Percentiles rank a stretch among this genome's conserved stretches.
These are phyloP conservation scores for Hemibagrus wyckioides DNA, from an alignment of 2,113 vertebrate species.

Conservation along the genomic window DNA sequence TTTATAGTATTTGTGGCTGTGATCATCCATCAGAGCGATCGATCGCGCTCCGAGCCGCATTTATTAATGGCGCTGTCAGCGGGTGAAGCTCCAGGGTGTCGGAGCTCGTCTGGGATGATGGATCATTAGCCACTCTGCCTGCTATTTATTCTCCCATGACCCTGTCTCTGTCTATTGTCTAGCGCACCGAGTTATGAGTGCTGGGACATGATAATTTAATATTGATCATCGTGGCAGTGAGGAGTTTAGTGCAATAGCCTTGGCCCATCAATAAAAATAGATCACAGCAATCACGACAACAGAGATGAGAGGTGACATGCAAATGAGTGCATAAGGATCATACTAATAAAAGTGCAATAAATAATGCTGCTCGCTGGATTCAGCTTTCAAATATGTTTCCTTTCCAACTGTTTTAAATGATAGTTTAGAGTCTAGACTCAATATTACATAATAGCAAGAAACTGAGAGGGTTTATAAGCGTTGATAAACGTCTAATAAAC, in stretches of 20 bases:
- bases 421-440: not conserved
- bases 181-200: conserved; percentile 85
- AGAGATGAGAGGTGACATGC: conserved; percentile 29
- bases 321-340: conserved; percentile 13
- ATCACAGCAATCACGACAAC: conserved; percentile 29
- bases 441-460: not conserved
- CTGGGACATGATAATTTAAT: conserved; percentile 85
- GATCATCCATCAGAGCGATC: conserved; percentile 89
- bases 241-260: conserved; percentile 58
- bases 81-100: conserved; percentile 76
- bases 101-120: conserved; percentile 86
- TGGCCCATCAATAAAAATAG: conserved; percentile 52
- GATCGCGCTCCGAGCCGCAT: conserved; percentile 81
- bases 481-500: too few species aligned
- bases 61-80: conserved; percentile 94
- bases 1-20: conserved; percentile 88
- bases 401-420: not conserved
- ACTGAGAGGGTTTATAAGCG: too few species aligned
- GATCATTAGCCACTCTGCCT: conserved; percentile 83
- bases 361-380: not conserved
- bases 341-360: conserved; percentile 9
- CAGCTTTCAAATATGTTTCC: not conserved
- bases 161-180: conserved; percentile 89
- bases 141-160: conserved; percentile 93
- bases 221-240: conserved; percentile 77